These are phyloP conservation scores for Euura lappo DNA, from an alignment of 1,140 invertebrate species.

Conservation along the genomic window DNA sequence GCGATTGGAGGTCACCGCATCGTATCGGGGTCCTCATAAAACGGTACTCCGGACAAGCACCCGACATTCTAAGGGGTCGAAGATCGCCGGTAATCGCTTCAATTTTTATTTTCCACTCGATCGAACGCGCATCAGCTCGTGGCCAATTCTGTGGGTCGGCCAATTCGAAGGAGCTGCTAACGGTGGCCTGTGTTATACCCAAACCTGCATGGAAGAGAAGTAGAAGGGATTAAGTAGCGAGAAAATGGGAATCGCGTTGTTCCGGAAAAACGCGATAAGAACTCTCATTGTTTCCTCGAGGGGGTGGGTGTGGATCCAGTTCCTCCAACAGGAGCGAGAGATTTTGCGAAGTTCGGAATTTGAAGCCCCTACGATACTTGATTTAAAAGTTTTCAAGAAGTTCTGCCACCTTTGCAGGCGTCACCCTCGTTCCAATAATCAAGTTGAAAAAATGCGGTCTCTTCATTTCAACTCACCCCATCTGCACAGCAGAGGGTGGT, in stretches of 20 bases:
- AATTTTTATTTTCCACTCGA: constrained; percentile 6
- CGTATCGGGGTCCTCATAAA: no score
- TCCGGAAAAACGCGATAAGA: background rate
- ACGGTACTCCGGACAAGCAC: background rate
- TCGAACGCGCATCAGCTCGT: constrained; percentile 1
- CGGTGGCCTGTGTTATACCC: background rate
- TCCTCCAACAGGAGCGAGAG: no score
- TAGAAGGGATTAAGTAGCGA: background rate
- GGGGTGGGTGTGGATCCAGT: background rate
- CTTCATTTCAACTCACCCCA: constrained; percentile 24
- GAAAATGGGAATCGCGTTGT: background rate
- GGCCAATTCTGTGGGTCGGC: background rate
- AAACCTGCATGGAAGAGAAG: background rate
- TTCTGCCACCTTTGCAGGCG: constrained; percentile 21
- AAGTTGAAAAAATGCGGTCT: constrained; percentile 52
- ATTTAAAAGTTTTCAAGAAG: background rate
- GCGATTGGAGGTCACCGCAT: no score
- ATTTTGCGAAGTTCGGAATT: no score
- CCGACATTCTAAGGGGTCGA: background rate
- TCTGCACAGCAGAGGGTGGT: background rate
- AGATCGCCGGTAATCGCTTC: background rate
- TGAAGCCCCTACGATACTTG: background rate
- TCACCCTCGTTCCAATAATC: constrained; percentile 47
- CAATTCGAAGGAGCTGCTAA: background rate
- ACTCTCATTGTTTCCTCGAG: background rate